Percentiles rank a stretch among this genome's conserved stretches.
Evolutionary conservation across 2,113 vertebrate genomes (phyloP).

Genomic region (Ceyx margarethae): DNA sequence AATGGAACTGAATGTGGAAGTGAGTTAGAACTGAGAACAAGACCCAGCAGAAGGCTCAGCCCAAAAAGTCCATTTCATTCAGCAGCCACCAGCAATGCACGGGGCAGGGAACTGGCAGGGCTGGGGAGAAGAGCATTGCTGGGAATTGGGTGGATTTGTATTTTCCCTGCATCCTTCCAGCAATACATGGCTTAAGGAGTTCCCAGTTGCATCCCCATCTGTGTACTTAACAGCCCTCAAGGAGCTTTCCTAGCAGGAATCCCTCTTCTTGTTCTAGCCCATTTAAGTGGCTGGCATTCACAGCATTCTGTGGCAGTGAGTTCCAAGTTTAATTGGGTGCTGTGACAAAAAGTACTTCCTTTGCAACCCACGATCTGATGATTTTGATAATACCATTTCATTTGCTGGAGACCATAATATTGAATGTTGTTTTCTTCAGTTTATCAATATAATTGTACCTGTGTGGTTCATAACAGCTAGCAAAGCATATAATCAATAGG

Average conservation of each 20-base stretch:
- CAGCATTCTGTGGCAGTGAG: constrained; percentile 25
- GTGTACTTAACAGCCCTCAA: constrained; percentile 2
- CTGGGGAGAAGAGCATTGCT: neutral
- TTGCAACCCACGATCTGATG: constrained; percentile 13
- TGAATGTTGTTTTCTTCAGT: neutral
- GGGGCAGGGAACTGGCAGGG: accelerated
- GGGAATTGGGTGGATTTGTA: neutral
- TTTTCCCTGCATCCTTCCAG: neutral
- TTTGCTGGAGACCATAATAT: constrained; percentile 20
- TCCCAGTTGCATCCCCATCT: neutral
- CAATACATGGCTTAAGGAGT: neutral
- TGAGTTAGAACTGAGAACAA: neutral
- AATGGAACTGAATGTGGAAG: neutral
- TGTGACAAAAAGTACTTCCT: constrained; percentile 37
- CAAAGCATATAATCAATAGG: neutral
- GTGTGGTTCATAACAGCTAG: neutral
- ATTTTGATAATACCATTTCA: constrained; percentile 12
- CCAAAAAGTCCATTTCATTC: neutral
- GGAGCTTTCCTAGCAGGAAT: constrained; percentile 30
- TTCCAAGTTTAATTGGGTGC: constrained; percentile 6
- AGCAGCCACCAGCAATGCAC: neutral
- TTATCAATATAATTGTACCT: constrained; percentile 1
- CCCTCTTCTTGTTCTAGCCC: neutral
- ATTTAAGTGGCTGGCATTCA: constrained; percentile 5
- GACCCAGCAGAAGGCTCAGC: neutral